Conservation (phyloP, 2,888 invertebrate species). For the Schizotus pectinicornis region DNA sequence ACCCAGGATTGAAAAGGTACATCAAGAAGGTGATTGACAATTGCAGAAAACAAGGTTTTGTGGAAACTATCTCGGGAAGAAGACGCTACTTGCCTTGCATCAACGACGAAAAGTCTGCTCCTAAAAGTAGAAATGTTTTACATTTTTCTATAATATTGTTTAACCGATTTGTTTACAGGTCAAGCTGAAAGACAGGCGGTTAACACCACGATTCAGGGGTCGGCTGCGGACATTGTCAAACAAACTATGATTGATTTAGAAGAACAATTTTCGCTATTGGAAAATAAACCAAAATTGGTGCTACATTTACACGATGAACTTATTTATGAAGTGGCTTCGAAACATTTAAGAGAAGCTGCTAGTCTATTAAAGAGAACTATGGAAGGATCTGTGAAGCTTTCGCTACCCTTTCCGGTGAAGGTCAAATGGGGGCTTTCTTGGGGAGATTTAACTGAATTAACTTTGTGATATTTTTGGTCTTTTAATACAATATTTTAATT, state of each 20-base stretch:
- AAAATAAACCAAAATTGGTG: conserved; percentile 68
- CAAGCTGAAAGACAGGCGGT: conserved; percentile 96
- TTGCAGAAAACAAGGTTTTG: conserved; percentile 76
- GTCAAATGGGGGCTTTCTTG: conserved; percentile 82
- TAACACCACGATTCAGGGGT: conserved; percentile 95
- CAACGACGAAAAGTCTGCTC: conserved; percentile 64
- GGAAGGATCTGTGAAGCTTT: conserved; percentile 76
- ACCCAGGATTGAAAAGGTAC: conserved; percentile 73
- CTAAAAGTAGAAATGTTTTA: conserved; percentile 63
- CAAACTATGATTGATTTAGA: conserved; percentile 85
- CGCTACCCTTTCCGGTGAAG: conserved; percentile 88
- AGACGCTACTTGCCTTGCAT: conserved; percentile 80
- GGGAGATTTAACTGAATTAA: conserved; percentile 66
- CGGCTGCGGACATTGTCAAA: conserved; percentile 95
- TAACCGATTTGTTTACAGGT: conserved; percentile 58
- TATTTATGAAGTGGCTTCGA: conserved; percentile 82
- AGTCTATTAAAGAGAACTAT: conserved; percentile 75
- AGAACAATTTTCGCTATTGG: conserved; percentile 58
- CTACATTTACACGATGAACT: conserved; percentile 97
- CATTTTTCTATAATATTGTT: conserved; percentile 3
- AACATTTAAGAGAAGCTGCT: conserved; percentile 65
- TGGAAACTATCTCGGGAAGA: conserved; percentile 83
- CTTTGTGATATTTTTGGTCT: conserved; percentile 29
- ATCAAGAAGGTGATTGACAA: conserved; percentile 61
- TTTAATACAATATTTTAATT: not conserved